Evolutionary conservation across 2,797 vertebrate genomes (phyloP).

Genomic region (Avahi laniger): DNA sequence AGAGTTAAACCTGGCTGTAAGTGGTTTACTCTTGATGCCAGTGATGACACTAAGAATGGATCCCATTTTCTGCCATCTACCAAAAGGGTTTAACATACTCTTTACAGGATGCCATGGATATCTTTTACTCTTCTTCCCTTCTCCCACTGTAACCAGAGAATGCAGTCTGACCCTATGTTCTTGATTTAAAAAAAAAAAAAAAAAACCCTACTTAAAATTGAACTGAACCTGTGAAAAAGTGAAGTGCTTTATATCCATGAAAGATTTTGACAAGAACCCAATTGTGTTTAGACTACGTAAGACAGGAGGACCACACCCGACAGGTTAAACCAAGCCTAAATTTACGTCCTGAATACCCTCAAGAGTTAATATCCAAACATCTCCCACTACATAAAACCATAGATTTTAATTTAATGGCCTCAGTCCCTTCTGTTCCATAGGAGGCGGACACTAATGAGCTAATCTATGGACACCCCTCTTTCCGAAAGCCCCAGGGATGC

Average conservation of each 20-base stretch:
- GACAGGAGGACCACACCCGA: not conserved
- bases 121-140: constrained; percentile 60
- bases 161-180: not conserved
- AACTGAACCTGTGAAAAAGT: constrained; percentile 35
- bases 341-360: not conserved
- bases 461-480: constrained; percentile 49
- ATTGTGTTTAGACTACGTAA: not conserved
- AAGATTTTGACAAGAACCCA: constrained; percentile 23
- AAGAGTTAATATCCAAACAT: constrained; percentile 3
- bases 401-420: constrained; percentile 6
- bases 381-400: not conserved
- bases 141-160: constrained; percentile 58
- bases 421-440: constrained; percentile 15
- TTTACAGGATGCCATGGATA: constrained; percentile 27
- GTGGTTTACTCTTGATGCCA: not conserved
- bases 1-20: not conserved
- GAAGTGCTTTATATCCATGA: constrained; percentile 33
- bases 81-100: not conserved
- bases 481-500: constrained; percentile 44
- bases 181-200: not conserved
- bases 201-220: not conserved
- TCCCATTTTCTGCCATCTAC: constrained; percentile 40
- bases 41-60: not conserved
- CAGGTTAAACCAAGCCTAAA: constrained; percentile 24
- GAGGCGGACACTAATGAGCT: constrained; percentile 9